Evolutionary conservation across 2,797 vertebrate species (phyloP).

Genomic region (Salarias fasciatus): DNA sequence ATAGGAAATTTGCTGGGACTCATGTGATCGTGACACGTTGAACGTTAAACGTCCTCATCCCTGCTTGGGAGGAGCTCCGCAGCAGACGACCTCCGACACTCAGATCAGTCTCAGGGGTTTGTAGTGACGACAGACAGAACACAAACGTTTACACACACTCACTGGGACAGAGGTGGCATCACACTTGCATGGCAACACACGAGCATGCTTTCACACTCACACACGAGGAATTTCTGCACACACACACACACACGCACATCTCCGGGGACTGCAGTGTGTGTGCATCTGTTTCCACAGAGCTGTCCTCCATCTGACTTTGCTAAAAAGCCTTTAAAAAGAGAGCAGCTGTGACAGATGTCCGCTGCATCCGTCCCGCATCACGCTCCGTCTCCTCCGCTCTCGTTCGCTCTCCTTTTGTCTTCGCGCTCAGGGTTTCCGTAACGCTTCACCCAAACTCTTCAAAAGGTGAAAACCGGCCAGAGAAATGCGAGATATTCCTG

Average conservation of each 20-base stretch:
- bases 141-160: conserved; percentile 9
- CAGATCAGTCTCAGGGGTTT: too few species aligned
- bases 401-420: conserved; percentile 1
- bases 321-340: conserved; percentile 42
- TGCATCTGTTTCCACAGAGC: conserved; percentile 43
- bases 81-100: too few species aligned
- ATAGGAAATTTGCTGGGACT: too few species aligned
- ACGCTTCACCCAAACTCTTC: too few species aligned
- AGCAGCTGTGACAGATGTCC: conserved; percentile 53
- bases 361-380: conserved; percentile 27
- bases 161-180: conserved; percentile 46
- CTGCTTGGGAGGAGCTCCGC: too few species aligned
- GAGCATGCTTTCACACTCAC: conserved; percentile 26
- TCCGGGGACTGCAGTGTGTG: conserved; percentile 35
- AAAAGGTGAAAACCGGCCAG: too few species aligned
- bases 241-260: conserved; percentile 26
- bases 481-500: too few species aligned
- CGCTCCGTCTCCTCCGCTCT: not conserved
- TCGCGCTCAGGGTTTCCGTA: too few species aligned
- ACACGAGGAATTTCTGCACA: not conserved
- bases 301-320: conserved; percentile 50
- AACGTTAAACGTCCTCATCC: too few species aligned
- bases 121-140: not conserved
- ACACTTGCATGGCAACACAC: conserved; percentile 56
- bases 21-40: too few species aligned